These are phyloP conservation scores for Antitype chi DNA, from an alignment of 2,888 invertebrate genomes.

Conservation along the genomic window DNA sequence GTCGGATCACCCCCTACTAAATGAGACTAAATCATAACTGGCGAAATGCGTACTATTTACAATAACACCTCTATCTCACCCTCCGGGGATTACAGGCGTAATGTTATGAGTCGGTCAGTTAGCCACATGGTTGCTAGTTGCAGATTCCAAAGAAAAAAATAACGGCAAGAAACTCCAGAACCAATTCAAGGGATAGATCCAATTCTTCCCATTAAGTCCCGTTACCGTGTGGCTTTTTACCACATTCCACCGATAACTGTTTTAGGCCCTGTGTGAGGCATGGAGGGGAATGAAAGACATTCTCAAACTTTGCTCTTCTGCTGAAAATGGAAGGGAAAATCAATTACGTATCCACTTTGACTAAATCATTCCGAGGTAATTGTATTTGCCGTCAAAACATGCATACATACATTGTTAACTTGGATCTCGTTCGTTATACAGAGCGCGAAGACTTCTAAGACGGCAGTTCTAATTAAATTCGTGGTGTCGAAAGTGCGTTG, in stretches of 20 bases:
- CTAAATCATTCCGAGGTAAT: slow-evolving; percentile 32
- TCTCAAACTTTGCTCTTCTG: neutral
- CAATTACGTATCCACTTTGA: slow-evolving; percentile 35
- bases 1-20: too few relatives aligned
- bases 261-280: slow-evolving; percentile 10
- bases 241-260: slow-evolving; percentile 37
- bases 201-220: neutral
- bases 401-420: neutral
- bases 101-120: too few relatives aligned
- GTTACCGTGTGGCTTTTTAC: slow-evolving; percentile 23
- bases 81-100: too few relatives aligned
- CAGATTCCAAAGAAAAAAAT: neutral
- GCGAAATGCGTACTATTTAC: too few relatives aligned
- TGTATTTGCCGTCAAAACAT: slow-evolving; percentile 18
- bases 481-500: neutral
- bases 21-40: too few relatives aligned
- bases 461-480: neutral
- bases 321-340: slow-evolving; percentile 30
- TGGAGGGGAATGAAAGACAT: slow-evolving; percentile 6
- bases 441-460: neutral
- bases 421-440: neutral
- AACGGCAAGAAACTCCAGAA: neutral
- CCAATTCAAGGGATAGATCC: neutral
- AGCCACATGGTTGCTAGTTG: neutral
- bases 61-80: too few relatives aligned